Conservation (phyloP, 2,113 vertebrate species). For the Syngnathoides biaculeatus region DNA sequence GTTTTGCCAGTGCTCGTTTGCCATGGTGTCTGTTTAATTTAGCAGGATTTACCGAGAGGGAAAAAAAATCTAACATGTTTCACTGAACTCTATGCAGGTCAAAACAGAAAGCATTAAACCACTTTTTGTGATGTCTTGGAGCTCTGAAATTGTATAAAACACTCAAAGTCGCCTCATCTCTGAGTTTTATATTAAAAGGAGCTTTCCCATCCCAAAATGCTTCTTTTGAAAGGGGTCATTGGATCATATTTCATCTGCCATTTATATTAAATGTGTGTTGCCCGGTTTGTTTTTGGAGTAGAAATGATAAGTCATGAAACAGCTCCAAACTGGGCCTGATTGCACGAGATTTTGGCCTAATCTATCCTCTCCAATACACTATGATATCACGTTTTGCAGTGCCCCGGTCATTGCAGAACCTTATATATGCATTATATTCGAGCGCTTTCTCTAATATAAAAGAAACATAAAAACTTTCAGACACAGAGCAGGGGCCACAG, state of each 20-base stretch:
- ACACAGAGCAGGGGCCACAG: slow-evolving; percentile 35
- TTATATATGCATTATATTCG: not conserved
- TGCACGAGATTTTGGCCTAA: not conserved
- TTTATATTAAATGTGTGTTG: slow-evolving; percentile 22
- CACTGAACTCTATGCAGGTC: not conserved
- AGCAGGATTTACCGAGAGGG: not conserved
- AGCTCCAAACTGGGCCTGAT: not conserved
- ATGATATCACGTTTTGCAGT: not conserved
- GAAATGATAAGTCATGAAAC: slow-evolving; percentile 34
- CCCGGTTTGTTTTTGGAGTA: slow-evolving; percentile 20
- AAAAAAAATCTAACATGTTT: not conserved
- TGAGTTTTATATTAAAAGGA: not conserved
- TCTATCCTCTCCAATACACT: not conserved
- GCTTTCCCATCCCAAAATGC: not conserved
- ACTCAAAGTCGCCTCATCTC: not conserved
- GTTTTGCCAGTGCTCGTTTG: not conserved
- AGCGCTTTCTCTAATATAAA: not conserved
- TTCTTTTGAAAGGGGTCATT: slow-evolving; percentile 22
- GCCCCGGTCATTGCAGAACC: not conserved
- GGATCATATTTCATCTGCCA: slow-evolving; percentile 9
- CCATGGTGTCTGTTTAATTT: not conserved
- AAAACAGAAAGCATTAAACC: not conserved
- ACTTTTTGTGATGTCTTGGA: not conserved
- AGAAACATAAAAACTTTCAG: not conserved
- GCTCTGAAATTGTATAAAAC: not conserved